Conservation (phyloP, 1,140 invertebrate species). For the Drosophila kohkoa region DNA sequence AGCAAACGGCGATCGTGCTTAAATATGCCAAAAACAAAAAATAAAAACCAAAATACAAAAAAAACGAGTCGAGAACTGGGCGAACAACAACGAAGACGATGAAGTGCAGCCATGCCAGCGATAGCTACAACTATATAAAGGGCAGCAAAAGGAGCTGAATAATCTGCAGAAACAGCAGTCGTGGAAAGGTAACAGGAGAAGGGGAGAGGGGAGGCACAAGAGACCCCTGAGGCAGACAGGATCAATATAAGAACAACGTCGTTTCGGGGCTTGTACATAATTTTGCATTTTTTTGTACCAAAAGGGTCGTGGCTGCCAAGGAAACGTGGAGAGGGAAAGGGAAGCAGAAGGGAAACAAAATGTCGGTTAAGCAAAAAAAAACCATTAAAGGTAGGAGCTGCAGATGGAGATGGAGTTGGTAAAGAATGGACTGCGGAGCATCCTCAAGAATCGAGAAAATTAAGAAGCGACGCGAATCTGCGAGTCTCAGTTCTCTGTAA, state of each 20-base stretch:
- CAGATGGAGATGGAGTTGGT: not conserved
- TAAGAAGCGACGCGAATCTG: slow-evolving; percentile 63
- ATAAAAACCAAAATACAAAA: slow-evolving; percentile 21
- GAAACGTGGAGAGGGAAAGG: not conserved
- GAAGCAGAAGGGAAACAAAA: slow-evolving; percentile 61
- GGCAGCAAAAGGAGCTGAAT: slow-evolving; percentile 32
- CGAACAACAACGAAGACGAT: slow-evolving; percentile 47
- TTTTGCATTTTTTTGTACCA: slow-evolving; percentile 76
- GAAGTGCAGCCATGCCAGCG: slow-evolving; percentile 81
- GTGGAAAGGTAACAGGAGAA: not conserved
- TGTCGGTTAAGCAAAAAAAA: slow-evolving; percentile 74
- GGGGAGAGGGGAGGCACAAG: slow-evolving; percentile 6
- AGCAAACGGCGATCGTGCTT: slow-evolving; percentile 74
- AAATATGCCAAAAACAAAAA: slow-evolving; percentile 71
- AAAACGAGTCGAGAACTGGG: slow-evolving; percentile 25
- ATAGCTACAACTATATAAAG: slow-evolving; percentile 83
- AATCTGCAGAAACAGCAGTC: not conserved
- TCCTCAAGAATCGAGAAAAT: slow-evolving; percentile 61
- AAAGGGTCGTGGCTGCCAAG: slow-evolving; percentile 48
- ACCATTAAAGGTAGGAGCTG: slow-evolving; percentile 60
- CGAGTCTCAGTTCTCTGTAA: slow-evolving; percentile 7
- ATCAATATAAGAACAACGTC: slow-evolving; percentile 79
- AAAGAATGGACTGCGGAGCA: slow-evolving; percentile 6
- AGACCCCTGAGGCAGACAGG: slow-evolving; percentile 59
- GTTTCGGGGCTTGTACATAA: slow-evolving; percentile 78